Conservation (phyloP, 2,797 vertebrate species). For the Petrocephalus schoutedeni region DNA sequence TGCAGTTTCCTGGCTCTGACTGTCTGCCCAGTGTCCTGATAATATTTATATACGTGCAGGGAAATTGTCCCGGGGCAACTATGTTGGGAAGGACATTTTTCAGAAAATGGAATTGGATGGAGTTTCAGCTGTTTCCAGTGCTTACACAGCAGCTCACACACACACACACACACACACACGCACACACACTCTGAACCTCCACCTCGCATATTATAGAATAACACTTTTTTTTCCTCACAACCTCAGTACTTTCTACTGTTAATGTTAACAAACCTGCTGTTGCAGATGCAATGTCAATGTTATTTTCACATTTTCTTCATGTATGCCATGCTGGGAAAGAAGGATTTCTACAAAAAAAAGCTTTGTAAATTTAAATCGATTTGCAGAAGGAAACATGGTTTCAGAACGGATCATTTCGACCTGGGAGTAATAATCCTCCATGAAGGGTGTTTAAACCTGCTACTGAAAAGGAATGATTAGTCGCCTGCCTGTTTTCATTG, state of each 20-base stretch:
- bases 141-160: not conserved
- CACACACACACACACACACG: not conserved
- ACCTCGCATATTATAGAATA: not conserved
- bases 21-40: not conserved
- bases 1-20: not conserved
- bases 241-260: not conserved
- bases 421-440: not conserved
- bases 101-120: not conserved
- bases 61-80: not conserved
- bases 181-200: not conserved
- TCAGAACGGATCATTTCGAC: not conserved
- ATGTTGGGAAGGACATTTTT: not conserved
- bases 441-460: not conserved
- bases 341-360: not conserved
- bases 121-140: not conserved
- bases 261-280: not conserved
- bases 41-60: not conserved
- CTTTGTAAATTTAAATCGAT: not conserved
- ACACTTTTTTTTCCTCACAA: not conserved
- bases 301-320: not conserved
- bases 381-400: not conserved
- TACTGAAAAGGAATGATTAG: not conserved
- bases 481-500: not conserved
- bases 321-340: not conserved
- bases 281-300: not conserved